A percentile compares a stretch with the other conserved stretches of the same genome.
These are phyloP conservation scores for Cetoscarus ocellatus DNA, from an alignment of 2,797 vertebrate species.

Conservation along the genomic window DNA sequence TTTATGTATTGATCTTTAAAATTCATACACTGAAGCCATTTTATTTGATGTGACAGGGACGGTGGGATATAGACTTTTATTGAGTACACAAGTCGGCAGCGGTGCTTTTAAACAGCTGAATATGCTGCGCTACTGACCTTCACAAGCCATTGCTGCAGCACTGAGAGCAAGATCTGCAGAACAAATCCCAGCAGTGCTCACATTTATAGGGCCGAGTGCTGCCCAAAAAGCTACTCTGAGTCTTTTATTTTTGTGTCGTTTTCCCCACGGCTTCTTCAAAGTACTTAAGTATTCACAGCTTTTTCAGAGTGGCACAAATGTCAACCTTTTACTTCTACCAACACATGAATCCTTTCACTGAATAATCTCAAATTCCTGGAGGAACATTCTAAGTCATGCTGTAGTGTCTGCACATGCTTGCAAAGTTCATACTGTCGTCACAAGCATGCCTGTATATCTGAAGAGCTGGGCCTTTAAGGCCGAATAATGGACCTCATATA, in stretches of 20 bases:
- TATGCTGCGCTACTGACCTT: slow-evolving; percentile 41
- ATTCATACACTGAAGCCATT: slow-evolving; percentile 14
- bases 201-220: slow-evolving; percentile 6
- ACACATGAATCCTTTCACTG: slow-evolving; percentile 9
- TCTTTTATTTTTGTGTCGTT: background rate
- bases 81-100: slow-evolving; percentile 28
- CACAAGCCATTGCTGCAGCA: slow-evolving; percentile 25
- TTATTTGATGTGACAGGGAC: slow-evolving; percentile 10
- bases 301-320: slow-evolving; percentile 20
- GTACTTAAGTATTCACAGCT: slow-evolving; percentile 17
- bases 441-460: background rate
- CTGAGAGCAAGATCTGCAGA: slow-evolving; percentile 19
- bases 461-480: too few species aligned
- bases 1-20: slow-evolving; percentile 19
- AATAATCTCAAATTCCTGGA: background rate
- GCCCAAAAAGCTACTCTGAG: too few species aligned
- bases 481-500: too few species aligned
- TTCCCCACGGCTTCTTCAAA: slow-evolving; percentile 7
- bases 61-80: slow-evolving; percentile 7
- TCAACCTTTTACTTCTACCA: slow-evolving; percentile 22
- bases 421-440: background rate
- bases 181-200: slow-evolving; percentile 32
- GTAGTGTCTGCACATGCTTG: background rate
- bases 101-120: slow-evolving; percentile 34
- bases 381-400: background rate